Base-by-base conservation (phyloP, 37 sponge, comb jelly and placozoan species). In the Cliona cf. orientalis region DNA sequence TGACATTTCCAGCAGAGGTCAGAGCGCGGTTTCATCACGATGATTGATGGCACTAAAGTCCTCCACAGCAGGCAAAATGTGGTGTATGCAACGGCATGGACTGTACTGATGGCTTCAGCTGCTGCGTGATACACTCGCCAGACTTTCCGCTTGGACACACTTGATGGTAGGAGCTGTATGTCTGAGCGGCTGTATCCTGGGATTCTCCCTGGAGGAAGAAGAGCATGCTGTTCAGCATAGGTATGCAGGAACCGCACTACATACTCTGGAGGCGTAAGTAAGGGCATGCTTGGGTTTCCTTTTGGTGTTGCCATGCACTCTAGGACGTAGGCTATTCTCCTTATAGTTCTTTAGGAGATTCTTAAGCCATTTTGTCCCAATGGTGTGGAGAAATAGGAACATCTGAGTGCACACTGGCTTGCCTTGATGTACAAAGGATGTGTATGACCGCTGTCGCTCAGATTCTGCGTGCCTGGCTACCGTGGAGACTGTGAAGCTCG, bases 301-400 rank as follows among this genome's bases (percentile, higher is more conserved):
- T 17, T 49, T 49, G 55, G 55, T 49, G 55, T 49, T 49, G 17
- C 55, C 55, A 49, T 49, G 55, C 14, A 49, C 17, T 17, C 55
- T 49, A 19, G 71, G 64, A 23, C 26, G 7, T 42, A 71, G 45
- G 5, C 46, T 46, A 71, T 71, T 71, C 2, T 71, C 71, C n/a
- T 42, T 42, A 29, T 32, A 71, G 43, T n/a, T 71, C 28, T 11
- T 29, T 2, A n/a, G 21, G 45, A 39, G 71, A 28, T 5, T 42
- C 46, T 71, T 71, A 1, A 71, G 3, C 1, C 71, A n/a, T 32
- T 39, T 71, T 3, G 3, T 21, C 3, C 45, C n/a, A 40, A 71
- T 42, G n/a, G 3, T 42, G 17, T 42, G 71, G 26, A 71, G 45
- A 42, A 71, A 42, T 19, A 7, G 45, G 14, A 71, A 71, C 71